These are phyloP conservation scores for Rhinoraja longicauda DNA, from an alignment of 2,797 vertebrate species.

Conservation along the genomic window DNA sequence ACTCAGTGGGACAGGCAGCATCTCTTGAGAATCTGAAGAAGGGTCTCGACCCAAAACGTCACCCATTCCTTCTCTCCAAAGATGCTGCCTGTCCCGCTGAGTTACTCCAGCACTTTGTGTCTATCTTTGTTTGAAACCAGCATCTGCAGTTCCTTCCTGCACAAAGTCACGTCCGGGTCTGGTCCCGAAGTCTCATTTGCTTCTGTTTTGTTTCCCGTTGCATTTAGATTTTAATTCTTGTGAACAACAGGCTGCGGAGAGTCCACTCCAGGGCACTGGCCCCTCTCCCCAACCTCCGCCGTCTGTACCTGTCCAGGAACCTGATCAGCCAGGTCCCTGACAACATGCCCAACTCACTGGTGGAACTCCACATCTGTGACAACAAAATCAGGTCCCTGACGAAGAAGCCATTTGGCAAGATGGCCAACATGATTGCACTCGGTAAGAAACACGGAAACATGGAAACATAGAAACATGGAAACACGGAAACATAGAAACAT, in stretches of 20 bases:
- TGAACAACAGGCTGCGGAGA: constrained; percentile 33
- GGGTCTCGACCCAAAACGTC: too few relatives aligned
- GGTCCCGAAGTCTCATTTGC: constrained; percentile 12
- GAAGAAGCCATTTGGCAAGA: not conserved
- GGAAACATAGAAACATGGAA: too few relatives aligned
- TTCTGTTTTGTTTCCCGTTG: constrained; percentile 14
- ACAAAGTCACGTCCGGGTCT: too few relatives aligned
- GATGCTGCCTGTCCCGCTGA: too few relatives aligned
- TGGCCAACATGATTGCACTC: constrained; percentile 31
- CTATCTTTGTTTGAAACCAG: too few relatives aligned
- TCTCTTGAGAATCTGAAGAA: too few relatives aligned
- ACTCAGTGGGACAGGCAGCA: too few relatives aligned
- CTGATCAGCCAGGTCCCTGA: not conserved
- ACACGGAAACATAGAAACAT: too few relatives aligned
- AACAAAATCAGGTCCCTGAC: constrained; percentile 33
- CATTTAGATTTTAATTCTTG: constrained; percentile 34
- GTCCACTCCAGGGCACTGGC: constrained; percentile 12
- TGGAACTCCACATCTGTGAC: constrained; percentile 22
- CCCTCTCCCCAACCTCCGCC: not conserved
- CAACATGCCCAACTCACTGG: constrained; percentile 10
- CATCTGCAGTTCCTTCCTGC: too few relatives aligned
- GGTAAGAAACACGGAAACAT: not conserved
- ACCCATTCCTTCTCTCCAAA: too few relatives aligned
- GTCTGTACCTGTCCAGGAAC: constrained; percentile 25
- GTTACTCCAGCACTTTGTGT: too few relatives aligned